Evolutionary conservation across 2,797 vertebrate genomes (phyloP), one percentile per base, ranked within the genome.

Genomic region (Pelodytes ibericus): DNA sequence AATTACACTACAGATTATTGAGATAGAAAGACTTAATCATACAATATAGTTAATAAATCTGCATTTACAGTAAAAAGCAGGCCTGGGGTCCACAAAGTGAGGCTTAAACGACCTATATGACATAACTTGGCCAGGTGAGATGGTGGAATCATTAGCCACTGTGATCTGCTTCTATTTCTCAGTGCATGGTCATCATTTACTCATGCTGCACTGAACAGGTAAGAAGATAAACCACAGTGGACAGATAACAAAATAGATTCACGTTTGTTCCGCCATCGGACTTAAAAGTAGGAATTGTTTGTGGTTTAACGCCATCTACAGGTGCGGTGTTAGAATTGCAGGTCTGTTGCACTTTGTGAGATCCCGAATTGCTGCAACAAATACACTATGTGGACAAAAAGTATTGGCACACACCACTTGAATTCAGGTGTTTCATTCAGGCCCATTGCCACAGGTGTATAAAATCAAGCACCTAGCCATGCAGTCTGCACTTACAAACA

Each of bases 251-350:
- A 58, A 26, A 11, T 25, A 53, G 56, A 56, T 56, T 24, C 51
- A 56, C n/a, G 1, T 1, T 56, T 24, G 13, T 47, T 13, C 41
- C 1, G 41, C 22, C 10, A 22, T 5, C 49, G n/a, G n/a, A n/a
- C 33, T 57, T 20, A n/a, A 60, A n/a, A n/a, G n/a, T n/a, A n/a
- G 15, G 44, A 2, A 80, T 87, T 80, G 75, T 77, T 78, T 85
- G 60, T 89, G 84, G 72, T 80, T 66, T 51, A 78, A 53, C 85
- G 85, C 88, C 90, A 89, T 84, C 89, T 90, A 81, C 72, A 75
- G 89, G 82, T 5, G 0, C 0, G 0, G 9, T 1, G 0, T 4
- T 13, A 29, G 1, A 9, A 27, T 57, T 81, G 75, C 83, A 62
- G 7, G 36, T n/a, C n/a, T n/a, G n/a, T n/a, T n/a, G n/a, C n/a